Percentiles rank a stretch among this genome's conserved stretches.
Conservation (phyloP, 2,797 vertebrate genomes). For the Spheniscus humboldti region DNA sequence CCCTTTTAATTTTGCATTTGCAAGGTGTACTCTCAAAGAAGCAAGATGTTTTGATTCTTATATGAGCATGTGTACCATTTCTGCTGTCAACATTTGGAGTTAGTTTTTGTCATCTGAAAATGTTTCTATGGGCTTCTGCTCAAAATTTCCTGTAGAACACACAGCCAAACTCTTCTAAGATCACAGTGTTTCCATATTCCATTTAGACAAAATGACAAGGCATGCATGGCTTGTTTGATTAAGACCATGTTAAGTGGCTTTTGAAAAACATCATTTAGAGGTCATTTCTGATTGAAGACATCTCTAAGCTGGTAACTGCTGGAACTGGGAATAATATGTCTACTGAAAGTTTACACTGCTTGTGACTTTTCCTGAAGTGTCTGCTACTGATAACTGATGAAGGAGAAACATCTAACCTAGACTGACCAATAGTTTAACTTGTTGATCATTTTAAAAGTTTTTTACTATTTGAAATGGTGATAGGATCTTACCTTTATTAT, state of each 20-base stretch:
- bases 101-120: background rate
- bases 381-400: background rate
- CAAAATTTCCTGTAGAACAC: background rate
- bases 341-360: background rate
- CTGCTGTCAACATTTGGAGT: background rate
- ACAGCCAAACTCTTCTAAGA: background rate
- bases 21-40: background rate
- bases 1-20: background rate
- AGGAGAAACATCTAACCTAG: background rate
- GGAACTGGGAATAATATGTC: background rate
- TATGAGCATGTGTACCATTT: background rate
- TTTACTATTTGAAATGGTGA: background rate
- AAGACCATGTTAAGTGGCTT: background rate
- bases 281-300: background rate
- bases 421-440: background rate
- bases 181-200: background rate
- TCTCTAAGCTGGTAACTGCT: background rate
- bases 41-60: background rate
- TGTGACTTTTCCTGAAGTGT: background rate
- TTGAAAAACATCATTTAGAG: background rate
- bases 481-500: background rate
- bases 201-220: background rate
- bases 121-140: background rate
- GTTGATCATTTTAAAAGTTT: background rate
- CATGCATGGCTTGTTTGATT: background rate